These are phyloP conservation scores for Desmophyllum pertusum DNA, from an alignment of 92 coral and sea anemone genomes.

Conservation along the genomic window DNA sequence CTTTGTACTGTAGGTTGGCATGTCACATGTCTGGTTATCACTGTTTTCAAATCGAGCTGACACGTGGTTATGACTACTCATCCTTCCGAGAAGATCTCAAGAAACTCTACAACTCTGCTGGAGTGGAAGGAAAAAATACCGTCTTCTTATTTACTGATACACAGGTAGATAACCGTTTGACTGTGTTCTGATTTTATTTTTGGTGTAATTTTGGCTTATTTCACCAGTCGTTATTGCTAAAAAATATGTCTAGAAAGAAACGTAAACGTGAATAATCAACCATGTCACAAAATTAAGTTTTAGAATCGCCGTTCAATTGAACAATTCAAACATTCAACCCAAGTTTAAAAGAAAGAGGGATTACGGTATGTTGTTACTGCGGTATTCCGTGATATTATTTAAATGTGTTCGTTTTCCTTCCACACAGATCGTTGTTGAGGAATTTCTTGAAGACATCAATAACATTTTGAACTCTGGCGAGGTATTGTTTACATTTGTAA, in stretches of 20 bases:
- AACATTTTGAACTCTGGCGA: constrained; percentile 98
- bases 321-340: neutral
- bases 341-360: neutral
- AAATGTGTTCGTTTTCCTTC: neutral
- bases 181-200: neutral
- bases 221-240: neutral
- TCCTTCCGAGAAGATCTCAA: constrained; percentile 97
- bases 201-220: too few species aligned
- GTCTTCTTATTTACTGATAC: constrained; percentile 98
- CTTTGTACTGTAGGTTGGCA: constrained; percentile 67
- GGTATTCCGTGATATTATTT: neutral
- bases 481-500: constrained; percentile 39
- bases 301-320: neutral
- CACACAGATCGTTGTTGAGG: constrained; percentile 93
- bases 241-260: neutral
- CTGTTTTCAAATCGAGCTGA: constrained; percentile 98
- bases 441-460: constrained; percentile 96
- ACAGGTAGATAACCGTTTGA: constrained; percentile 61
- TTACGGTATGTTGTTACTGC: neutral
- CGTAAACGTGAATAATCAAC: neutral
- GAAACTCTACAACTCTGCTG: constrained; percentile 89
- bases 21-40: constrained; percentile 96
- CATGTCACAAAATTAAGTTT: neutral
- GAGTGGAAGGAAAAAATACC: constrained; percentile 90
- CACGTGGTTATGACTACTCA: constrained; percentile 93